Evolutionary conservation across 2,113 vertebrate species (phyloP).

Genomic region (Nibea coibor): DNA sequence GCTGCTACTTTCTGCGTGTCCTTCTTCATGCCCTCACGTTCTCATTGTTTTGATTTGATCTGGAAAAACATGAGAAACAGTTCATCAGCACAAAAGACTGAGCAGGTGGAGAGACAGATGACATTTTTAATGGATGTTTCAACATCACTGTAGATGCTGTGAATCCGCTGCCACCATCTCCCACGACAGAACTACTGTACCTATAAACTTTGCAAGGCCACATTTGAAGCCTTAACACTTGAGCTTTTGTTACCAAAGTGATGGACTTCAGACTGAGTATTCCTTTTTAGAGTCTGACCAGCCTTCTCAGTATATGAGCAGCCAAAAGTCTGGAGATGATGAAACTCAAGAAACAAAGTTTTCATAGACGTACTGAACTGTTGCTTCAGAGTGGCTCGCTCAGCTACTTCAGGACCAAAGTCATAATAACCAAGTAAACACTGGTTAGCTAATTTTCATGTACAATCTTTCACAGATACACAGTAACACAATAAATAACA

Average conservation of each 20-base stretch:
- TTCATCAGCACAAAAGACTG: neutral
- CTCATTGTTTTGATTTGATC: slow-evolving; percentile 85
- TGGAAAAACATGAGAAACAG: slow-evolving; percentile 40
- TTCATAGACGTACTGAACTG: neutral
- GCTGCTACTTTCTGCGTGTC: neutral
- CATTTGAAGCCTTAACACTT: neutral
- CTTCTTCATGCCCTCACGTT: slow-evolving; percentile 74
- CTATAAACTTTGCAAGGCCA: neutral
- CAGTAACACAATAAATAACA: slow-evolving; percentile 25
- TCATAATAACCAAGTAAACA: neutral
- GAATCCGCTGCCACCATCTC: neutral
- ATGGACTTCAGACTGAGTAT: neutral
- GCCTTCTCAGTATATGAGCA: neutral
- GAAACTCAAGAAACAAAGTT: neutral
- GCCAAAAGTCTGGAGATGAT: neutral
- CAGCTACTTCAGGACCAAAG: neutral
- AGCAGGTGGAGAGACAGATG: neutral
- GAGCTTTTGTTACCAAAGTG: neutral
- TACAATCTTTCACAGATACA: slow-evolving; percentile 5
- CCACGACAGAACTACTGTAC: neutral
- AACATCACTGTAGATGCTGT: neutral
- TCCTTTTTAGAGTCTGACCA: neutral
- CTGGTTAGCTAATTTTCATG: neutral
- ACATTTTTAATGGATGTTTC: neutral
- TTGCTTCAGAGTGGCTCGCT: neutral